Conservation (phyloP, 2,113 vertebrate species). For the Cyanoliseus patagonus region DNA sequence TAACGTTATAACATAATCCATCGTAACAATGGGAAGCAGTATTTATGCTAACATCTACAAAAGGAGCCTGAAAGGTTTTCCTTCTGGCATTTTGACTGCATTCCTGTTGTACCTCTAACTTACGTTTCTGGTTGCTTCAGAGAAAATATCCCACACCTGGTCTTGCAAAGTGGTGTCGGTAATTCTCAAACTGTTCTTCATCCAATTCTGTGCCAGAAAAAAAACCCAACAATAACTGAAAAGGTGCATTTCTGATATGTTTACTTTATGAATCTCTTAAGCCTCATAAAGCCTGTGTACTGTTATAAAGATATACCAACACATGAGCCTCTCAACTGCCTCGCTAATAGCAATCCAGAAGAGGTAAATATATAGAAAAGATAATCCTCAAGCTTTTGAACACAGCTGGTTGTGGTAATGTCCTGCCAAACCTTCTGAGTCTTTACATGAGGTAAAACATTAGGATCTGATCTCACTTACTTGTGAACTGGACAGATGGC, state of each 20-base stretch:
- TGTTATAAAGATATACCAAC: background rate
- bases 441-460: background rate
- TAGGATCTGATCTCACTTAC: background rate
- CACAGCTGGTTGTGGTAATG: background rate
- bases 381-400: background rate
- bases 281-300: background rate
- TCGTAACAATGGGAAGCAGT: background rate
- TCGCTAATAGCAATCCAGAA: background rate
- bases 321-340: background rate
- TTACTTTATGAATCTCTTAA: background rate
- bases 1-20: background rate
- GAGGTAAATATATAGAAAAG: background rate
- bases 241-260: background rate
- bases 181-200: constrained; percentile 91
- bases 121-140: constrained; percentile 79
- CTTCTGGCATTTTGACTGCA: background rate
- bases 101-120: constrained; percentile 46
- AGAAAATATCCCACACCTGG: constrained; percentile 90
- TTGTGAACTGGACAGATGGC: background rate
- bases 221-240: background rate
- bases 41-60: background rate
- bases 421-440: background rate
- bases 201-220: constrained; percentile 87
- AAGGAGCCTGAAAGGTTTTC: background rate
- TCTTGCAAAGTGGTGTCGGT: constrained; percentile 77